Evolutionary conservation across 1,140 invertebrate species (phyloP), one percentile per base, ranked within the genome.

Genomic region (Sitodiplosis mosellana): DNA sequence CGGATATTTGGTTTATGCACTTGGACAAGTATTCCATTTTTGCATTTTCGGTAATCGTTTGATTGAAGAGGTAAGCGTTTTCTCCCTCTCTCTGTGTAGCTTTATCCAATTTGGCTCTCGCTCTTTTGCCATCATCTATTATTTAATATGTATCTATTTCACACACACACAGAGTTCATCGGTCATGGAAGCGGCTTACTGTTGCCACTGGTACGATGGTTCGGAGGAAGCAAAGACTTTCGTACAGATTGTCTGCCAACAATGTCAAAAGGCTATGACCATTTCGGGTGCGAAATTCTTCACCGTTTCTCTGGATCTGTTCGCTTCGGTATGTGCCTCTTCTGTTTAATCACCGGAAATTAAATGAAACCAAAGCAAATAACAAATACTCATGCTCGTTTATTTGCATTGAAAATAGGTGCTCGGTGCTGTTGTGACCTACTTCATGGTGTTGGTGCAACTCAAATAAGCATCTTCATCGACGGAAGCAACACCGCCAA

Each of bases 361-460:
- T 18, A 6, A 33, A 21, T 2, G 36, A 34, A 17, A 48, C 18
- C n/a, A 40, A 46, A 46, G 6, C n/a, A 15, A 3, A 45, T 21
- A 21, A 47, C 33, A 33, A 4, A 33, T 33, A 33, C 11, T 18
- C 46, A 18, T 51, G 17, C 19, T 17, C 37, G 3, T 45, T 21
- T 45, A 48, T 49, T 47, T 46, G 48, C 40, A 57, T 53, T 53
- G 54, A 69, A n/a, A 69, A 48, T 59, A 86, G 83, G 83, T 87
- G 14, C 70, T 87, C n/a, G 83, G 83, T 51, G 83, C 83, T 19
- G 80, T 84, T 5, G 83, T 87, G 4, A 87, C 83, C n/a, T 87
- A 87, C 59, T 87, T 87, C 71, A 87, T 87, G 83, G 83, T 87
- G 61, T 72, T 87, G 70, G 81, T 87, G 34, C 83, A 87, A 66